A percentile compares a stretch with the other conserved stretches of the same genome.
phyloP scores from a whole-genome alignment of 1,140 invertebrate species.

The Cyclargus thomasi region DNA sequence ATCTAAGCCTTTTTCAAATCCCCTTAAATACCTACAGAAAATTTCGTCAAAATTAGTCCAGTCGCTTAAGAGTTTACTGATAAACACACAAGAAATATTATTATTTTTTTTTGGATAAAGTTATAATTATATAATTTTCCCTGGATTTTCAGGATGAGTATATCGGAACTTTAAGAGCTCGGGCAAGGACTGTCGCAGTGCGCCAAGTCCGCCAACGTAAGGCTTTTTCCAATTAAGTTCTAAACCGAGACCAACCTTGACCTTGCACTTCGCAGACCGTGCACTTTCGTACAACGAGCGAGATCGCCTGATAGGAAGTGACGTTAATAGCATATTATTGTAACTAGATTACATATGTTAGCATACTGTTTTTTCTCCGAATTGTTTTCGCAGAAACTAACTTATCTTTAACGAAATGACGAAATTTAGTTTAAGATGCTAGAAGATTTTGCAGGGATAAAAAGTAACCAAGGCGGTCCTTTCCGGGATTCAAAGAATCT shows the following conservation, averaged over 20 bases:
- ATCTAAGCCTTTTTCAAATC: too few species aligned
- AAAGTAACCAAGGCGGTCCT: too few species aligned
- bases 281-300: background rate
- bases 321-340: background rate
- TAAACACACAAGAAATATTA: too few species aligned
- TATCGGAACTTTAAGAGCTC: background rate
- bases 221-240: constrained; percentile 7
- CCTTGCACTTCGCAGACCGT: background rate
- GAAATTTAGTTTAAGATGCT: too few species aligned
- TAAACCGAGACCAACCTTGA: constrained; percentile 6
- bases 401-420: too few species aligned
- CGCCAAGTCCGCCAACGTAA: constrained; percentile 5
- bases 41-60: too few species aligned
- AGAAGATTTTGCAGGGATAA: too few species aligned
- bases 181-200: constrained; percentile 4
- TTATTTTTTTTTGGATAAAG: too few species aligned
- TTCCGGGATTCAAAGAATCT: too few species aligned
- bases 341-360: too few species aligned
- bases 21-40: too few species aligned
- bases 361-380: background rate
- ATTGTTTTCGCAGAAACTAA: background rate
- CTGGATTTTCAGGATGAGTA: background rate
- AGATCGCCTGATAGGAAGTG: background rate
- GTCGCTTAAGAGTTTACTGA: too few species aligned
- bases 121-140: background rate